phyloP scores from a whole-genome alignment of 2,888 invertebrate genomes.

The Aphidoletes aphidimyza region DNA sequence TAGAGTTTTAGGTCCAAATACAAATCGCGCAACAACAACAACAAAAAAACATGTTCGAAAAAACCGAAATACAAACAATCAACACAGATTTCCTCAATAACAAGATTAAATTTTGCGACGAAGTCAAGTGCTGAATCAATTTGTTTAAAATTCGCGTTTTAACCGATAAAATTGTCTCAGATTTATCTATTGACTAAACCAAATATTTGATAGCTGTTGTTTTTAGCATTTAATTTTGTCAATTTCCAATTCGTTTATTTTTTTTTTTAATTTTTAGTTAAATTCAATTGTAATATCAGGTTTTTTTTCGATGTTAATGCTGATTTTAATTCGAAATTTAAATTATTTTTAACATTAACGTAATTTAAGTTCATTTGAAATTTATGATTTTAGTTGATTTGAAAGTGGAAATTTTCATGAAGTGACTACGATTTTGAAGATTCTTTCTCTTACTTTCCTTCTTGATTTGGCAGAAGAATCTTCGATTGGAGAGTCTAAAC shows the following conservation, averaged over 20 bases:
- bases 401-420: slow-evolving; percentile 1
- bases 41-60: too few relatives aligned
- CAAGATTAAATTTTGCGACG: slow-evolving; percentile 27
- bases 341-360: neutral
- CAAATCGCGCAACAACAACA: too few relatives aligned
- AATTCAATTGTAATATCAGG: too few relatives aligned
- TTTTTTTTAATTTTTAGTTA: neutral
- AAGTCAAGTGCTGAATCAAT: neutral
- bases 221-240: too few relatives aligned
- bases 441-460: neutral
- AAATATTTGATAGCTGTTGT: neutral
- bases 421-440: neutral
- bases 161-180: slow-evolving; percentile 15
- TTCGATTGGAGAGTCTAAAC: too few relatives aligned
- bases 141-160: neutral
- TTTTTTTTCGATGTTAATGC: too few relatives aligned
- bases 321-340: too few relatives aligned
- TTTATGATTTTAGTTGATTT: neutral
- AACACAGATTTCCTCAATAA: neutral
- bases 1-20: too few relatives aligned
- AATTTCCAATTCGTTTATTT: neutral
- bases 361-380: neutral
- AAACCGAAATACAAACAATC: too few relatives aligned
- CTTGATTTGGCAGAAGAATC: too few relatives aligned
- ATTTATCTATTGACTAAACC: slow-evolving; percentile 20